Base-by-base conservation (phyloP, 2,797 vertebrate genomes). In the Scomberomorus guttatus region DNA sequence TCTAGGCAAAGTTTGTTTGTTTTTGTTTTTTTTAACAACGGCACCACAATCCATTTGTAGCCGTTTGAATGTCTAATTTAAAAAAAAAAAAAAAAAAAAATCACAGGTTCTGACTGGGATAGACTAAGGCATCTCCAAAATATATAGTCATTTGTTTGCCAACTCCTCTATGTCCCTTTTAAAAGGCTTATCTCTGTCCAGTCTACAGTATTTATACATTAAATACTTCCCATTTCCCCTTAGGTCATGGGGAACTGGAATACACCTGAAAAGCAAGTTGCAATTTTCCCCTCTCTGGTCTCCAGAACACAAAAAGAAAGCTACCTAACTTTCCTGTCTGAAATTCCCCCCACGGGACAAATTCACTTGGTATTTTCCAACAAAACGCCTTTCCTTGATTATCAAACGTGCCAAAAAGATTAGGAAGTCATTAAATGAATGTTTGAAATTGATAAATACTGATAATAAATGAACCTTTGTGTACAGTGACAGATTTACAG, bases 191-290 rank as follows among this genome's bases (percentile, higher is more conserved):
- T 90, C 86, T 80, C 62, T 1, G 9, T 22, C 52, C 27, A n/a
- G 37, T 32, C 44, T 52, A 56, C 46, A 50, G 46, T 50, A 20
- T 50, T 50, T 50, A 50, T n/a, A 50, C 18, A 84, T 81, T 75
- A 74, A 79, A 83, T 75, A 62, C 75, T 58, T 83, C 65, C 55
- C 29, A 67, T 76, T 92, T 85, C 79, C 82, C 75, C 32, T 88
- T 3, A 71, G 78, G 80, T 82, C 88, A 90, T 5, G 29, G 61
- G 32, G 72, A 76, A 37, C 66, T 62, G 87, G 85, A 92, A 88
- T 91, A 58, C 75, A 91, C 88, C 90, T 90, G 69, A 69, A 87
- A 85, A 63, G 29, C 62, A 4, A 15, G 17, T 56, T 44, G 32
- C 34, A 46, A 57, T 59, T 76, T 54, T 44, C 75, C 37, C 15